Evolutionary conservation across 2,113 vertebrate genomes (phyloP).

Genomic region (Salvelinus namaycush): DNA sequence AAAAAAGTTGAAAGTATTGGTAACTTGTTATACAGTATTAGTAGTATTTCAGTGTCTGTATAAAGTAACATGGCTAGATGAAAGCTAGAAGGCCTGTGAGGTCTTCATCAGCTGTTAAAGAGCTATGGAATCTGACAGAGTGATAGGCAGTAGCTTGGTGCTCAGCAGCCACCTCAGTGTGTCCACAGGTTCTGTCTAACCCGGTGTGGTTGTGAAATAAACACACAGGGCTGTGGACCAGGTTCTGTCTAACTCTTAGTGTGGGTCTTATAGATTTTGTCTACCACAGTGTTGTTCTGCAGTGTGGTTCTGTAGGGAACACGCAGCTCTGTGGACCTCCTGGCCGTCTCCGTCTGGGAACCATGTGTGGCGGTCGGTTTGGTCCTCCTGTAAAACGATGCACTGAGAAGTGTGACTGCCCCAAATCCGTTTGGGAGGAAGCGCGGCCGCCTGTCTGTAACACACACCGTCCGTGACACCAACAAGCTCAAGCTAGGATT

Average conservation of each 20-base stretch:
- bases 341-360: constrained; percentile 56
- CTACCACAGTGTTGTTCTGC: constrained; percentile 41
- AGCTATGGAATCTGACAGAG: constrained; percentile 34
- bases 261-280: constrained; percentile 35
- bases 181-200: constrained; percentile 45
- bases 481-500: constrained; percentile 16
- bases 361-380: constrained; percentile 60
- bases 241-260: constrained; percentile 36
- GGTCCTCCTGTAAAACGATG: constrained; percentile 57
- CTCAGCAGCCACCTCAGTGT: constrained; percentile 2
- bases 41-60: not conserved
- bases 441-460: constrained; percentile 39
- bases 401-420: constrained; percentile 39
- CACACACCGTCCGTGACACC: constrained; percentile 37
- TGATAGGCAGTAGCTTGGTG: constrained; percentile 3
- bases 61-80: not conserved
- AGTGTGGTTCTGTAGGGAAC: constrained; percentile 38
- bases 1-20: not conserved
- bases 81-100: constrained; percentile 30
- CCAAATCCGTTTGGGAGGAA: constrained; percentile 59
- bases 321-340: constrained; percentile 43
- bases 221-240: constrained; percentile 40
- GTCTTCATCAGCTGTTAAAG: constrained; percentile 40
- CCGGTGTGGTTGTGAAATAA: not conserved
- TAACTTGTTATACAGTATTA: constrained; percentile 16